Conservation (phyloP, 2,113 vertebrate genomes). For the Apteryx owenii region DNA sequence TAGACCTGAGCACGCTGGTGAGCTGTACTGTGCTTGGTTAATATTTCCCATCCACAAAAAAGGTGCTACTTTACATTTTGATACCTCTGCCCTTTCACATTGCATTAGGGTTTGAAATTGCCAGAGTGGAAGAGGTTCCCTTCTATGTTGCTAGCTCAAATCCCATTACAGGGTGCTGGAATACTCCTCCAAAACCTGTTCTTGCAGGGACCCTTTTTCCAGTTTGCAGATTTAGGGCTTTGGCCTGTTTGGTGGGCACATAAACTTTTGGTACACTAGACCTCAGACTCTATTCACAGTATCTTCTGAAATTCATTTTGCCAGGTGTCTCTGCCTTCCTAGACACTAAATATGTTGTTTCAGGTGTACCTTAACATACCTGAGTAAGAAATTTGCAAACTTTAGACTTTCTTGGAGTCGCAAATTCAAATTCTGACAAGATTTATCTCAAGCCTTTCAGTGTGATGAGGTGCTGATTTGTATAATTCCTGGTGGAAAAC, state of each 20-base stretch:
- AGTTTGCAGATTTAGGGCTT: background rate
- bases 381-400: background rate
- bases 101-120: background rate
- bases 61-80: background rate
- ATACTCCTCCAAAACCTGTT: background rate
- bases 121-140: background rate
- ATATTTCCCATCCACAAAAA: background rate
- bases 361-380: background rate
- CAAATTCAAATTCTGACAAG: background rate
- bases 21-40: fast-evolving
- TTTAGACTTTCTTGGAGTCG: background rate
- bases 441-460: background rate
- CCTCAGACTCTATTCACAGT: background rate
- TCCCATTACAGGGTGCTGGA: background rate
- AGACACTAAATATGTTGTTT: background rate
- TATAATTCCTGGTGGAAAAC: background rate
- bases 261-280: background rate
- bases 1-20: fast-evolving
- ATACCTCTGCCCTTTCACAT: background rate
- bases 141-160: background rate
- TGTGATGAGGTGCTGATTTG: background rate
- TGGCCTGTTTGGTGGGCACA: background rate
- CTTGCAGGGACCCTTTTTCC: background rate
- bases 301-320: background rate
- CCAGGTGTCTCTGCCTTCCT: background rate